phyloP scores from a whole-genome alignment of 2,797 vertebrate genomes.

The Knipowitschia caucasica region DNA sequence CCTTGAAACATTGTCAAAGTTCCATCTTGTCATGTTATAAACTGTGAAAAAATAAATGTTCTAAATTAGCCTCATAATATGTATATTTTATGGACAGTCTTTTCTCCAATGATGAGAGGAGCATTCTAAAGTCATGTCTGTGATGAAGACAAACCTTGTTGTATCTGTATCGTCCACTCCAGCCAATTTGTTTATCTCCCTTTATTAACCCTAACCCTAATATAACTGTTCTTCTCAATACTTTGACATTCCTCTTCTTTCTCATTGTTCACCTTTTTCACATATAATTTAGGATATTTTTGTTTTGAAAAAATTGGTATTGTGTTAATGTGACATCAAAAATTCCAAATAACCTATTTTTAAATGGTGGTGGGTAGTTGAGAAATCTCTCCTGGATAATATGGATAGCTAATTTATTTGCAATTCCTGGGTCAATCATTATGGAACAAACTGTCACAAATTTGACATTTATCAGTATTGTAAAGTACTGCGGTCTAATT shows the following conservation, averaged over 20 bases:
- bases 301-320: no score
- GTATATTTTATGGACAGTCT: constrained; percentile 14
- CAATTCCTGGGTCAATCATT: no score
- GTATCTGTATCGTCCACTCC: neutral
- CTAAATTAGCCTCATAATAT: constrained; percentile 12
- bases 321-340: no score
- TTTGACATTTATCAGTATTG: no score
- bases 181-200: neutral
- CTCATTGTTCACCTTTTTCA: no score
- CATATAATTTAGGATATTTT: no score
- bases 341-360: no score
- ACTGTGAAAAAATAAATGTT: constrained; percentile 29
- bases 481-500: no score
- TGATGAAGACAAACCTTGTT: neutral
- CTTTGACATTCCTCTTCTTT: neutral
- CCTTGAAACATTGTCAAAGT: constrained; percentile 20
- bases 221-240: neutral
- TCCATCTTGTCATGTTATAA: constrained; percentile 16
- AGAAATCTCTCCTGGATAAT: no score
- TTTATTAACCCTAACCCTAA: neutral
- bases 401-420: no score
- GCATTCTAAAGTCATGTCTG: neutral
- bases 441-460: no score
- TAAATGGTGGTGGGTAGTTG: no score
- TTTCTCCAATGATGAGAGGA: constrained; percentile 1